A percentile compares a stretch with the other conserved stretches of the same genome.
Conservation (phyloP, 2,888 invertebrate genomes). For the Pandemis cinnamomeana region DNA sequence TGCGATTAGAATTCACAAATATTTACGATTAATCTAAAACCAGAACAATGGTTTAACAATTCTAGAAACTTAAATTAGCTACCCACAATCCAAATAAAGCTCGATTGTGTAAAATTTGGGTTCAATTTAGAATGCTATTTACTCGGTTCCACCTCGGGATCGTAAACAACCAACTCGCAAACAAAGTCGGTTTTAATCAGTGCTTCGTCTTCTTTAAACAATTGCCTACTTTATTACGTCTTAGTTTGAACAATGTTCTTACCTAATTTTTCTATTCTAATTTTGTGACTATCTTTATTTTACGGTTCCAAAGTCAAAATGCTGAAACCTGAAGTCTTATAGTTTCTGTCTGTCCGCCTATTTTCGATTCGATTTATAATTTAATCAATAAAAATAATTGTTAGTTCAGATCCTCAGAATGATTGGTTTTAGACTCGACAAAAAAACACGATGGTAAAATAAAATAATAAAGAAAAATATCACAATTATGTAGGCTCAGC, state of each 20-base stretch:
- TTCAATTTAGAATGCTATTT: conserved; percentile 25
- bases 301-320: no score
- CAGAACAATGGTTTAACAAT: conserved; percentile 12
- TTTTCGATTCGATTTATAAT: no score
- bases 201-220: conserved; percentile 21
- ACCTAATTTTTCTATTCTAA: no score
- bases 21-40: conserved; percentile 11
- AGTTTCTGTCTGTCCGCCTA: no score
- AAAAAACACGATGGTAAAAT: no score
- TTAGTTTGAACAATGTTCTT: neutral
- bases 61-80: conserved; percentile 20
- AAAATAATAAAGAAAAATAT: no score
- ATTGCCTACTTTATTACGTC: conserved; percentile 24
- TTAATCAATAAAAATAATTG: no score
- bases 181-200: conserved; percentile 31
- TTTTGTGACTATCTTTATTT: no score
- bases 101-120: conserved; percentile 17
- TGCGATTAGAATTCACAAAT: neutral
- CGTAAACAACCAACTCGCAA: conserved; percentile 22
- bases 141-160: conserved; percentile 10
- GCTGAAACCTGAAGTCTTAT: no score
- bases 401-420: no score
- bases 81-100: conserved; percentile 13
- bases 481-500: no score
- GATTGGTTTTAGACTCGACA: no score